phyloP scores from a whole-genome alignment of 2,888 invertebrate species.

The Heliconius erato region DNA sequence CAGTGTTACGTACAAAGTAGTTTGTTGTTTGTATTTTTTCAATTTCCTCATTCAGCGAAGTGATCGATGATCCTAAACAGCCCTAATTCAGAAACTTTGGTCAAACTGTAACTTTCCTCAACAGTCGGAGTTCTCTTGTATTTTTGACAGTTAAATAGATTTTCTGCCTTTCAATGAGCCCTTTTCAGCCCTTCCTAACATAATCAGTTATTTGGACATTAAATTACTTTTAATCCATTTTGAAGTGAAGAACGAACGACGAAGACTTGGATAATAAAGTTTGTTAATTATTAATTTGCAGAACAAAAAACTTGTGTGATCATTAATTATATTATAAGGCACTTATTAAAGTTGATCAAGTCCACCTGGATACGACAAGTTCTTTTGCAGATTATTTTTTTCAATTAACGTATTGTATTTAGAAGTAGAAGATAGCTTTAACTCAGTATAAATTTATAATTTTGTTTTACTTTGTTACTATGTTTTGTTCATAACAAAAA shows the following conservation, averaged over 20 bases:
- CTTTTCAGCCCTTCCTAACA: slow-evolving; percentile 39
- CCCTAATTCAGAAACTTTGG: slow-evolving; percentile 41
- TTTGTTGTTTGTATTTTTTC: slow-evolving; percentile 10
- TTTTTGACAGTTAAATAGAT: slow-evolving; percentile 51
- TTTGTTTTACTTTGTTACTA: too few relatives aligned
- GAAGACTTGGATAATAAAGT: slow-evolving; percentile 36
- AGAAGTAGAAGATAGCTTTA: background rate
- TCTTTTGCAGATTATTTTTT: background rate
- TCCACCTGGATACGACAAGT: slow-evolving; percentile 20
- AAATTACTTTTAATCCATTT: slow-evolving; percentile 46
- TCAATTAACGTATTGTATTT: background rate
- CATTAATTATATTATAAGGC: slow-evolving; percentile 24
- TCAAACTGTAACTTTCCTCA: slow-evolving; percentile 36
- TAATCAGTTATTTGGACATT: slow-evolving; percentile 43
- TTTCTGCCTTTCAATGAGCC: slow-evolving; percentile 43
- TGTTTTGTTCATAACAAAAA: background rate
- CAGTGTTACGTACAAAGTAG: background rate
- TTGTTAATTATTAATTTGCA: slow-evolving; percentile 26
- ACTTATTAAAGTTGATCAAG: slow-evolving; percentile 21
- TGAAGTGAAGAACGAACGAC: slow-evolving; percentile 19
- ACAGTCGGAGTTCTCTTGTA: slow-evolving; percentile 43
- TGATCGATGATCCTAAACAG: slow-evolving; percentile 43
- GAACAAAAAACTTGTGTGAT: slow-evolving; percentile 28
- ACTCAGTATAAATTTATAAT: background rate
- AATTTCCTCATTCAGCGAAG: background rate